A percentile compares a stretch with the other conserved stretches of the same genome.
Evolutionary conservation across 2,888 invertebrate species (phyloP).

Genomic region (Mesopsocus fuscifrons): DNA sequence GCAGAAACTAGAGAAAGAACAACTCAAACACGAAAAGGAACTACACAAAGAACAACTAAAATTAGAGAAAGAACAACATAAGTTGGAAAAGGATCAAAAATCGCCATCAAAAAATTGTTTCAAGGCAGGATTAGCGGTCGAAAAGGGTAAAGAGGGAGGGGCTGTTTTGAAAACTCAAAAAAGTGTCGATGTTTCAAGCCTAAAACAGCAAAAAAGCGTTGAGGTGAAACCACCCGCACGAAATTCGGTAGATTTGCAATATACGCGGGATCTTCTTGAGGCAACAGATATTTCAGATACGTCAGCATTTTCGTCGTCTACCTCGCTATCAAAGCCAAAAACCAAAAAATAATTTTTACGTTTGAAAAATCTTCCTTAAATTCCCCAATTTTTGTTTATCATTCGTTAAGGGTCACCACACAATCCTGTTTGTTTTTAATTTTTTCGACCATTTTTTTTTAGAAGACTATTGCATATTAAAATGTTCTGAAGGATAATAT

Average conservation of each 20-base stretch:
- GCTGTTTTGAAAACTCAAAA: slow-evolving; percentile 6
- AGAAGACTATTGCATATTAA: too few species aligned
- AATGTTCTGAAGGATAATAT: too few species aligned
- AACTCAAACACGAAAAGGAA: slow-evolving; percentile 15
- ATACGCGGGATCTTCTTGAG: slow-evolving; percentile 6
- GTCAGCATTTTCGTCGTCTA: slow-evolving; percentile 2
- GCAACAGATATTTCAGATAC: neutral
- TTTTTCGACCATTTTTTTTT: too few species aligned
- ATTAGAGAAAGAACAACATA: slow-evolving; percentile 3
- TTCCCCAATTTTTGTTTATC: too few species aligned
- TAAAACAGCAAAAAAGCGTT: slow-evolving; percentile 6
- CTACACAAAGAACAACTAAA: slow-evolving; percentile 10
- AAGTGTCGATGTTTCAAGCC: neutral
- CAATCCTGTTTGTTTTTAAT: too few species aligned
- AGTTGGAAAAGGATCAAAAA: slow-evolving; percentile 13
- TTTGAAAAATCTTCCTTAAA: too few species aligned
- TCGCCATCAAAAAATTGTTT: slow-evolving; percentile 6
- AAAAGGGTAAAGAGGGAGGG: neutral
- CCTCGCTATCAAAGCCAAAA: neutral
- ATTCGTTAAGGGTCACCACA: too few species aligned
- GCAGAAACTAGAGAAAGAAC: slow-evolving; percentile 10
- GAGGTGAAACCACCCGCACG: slow-evolving; percentile 1
- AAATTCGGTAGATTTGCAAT: slow-evolving; percentile 6
- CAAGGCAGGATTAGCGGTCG: neutral
- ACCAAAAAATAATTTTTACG: too few species aligned